Evolutionary conservation across 2,113 vertebrate species (phyloP).

Genomic region (Neolamprologus caudopunctatus): DNA sequence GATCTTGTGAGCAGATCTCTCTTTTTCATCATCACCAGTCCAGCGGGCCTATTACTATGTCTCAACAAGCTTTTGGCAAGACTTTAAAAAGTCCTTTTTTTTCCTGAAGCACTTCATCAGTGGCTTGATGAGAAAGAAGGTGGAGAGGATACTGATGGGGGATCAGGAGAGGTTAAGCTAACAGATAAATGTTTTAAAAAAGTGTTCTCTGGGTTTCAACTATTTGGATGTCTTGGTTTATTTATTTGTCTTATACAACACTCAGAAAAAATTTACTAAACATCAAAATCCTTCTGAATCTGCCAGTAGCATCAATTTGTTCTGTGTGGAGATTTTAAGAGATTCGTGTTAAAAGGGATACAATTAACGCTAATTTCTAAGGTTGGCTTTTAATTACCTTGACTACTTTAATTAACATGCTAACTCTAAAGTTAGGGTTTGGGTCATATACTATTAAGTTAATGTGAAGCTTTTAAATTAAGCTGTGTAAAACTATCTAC

Average conservation of each 20-base stretch:
- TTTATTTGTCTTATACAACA: neutral
- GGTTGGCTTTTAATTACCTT: neutral
- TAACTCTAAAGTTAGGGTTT: neutral
- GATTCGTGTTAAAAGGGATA: neutral
- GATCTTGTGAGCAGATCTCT: conserved; percentile 35
- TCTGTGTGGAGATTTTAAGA: neutral
- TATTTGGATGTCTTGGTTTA: neutral
- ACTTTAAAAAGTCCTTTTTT: conserved; percentile 10
- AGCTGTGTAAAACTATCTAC: neutral
- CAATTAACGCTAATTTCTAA: neutral
- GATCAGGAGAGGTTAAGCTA: neutral
- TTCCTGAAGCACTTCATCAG: conserved; percentile 2
- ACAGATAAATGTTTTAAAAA: neutral
- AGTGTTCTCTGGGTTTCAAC: neutral
- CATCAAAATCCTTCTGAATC: neutral
- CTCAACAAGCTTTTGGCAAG: conserved; percentile 29
- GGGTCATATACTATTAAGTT: neutral
- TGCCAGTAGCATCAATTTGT: neutral
- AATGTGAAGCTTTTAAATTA: neutral
- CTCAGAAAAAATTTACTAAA: neutral
- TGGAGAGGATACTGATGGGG: neutral
- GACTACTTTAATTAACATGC: neutral
- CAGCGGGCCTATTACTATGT: conserved; percentile 7
- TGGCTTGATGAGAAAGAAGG: neutral
- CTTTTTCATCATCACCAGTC: conserved; percentile 25